Evolutionary conservation across 2,113 vertebrate genomes (phyloP).

Genomic region (Melanostigma gelatinosum): DNA sequence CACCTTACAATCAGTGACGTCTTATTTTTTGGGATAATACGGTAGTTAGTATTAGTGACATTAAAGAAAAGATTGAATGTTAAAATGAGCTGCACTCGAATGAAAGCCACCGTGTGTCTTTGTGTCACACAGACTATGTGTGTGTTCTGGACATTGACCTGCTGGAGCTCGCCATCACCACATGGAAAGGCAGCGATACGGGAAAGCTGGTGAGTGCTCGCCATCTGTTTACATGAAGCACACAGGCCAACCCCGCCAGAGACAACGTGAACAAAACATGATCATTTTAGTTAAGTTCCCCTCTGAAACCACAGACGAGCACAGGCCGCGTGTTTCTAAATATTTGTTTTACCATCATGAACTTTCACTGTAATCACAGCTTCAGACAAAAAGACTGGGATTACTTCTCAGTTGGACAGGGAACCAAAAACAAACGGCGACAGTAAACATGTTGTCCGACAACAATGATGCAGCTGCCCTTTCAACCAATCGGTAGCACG

Average conservation of each 20-base stretch:
- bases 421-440: constrained; percentile 24
- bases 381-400: background rate
- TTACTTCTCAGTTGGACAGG: constrained; percentile 19
- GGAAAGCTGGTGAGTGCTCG: constrained; percentile 85
- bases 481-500: constrained; percentile 15
- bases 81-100: background rate
- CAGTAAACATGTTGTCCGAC: background rate
- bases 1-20: background rate
- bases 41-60: background rate
- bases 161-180: constrained; percentile 91
- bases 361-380: constrained; percentile 30
- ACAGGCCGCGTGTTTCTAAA: constrained; percentile 32
- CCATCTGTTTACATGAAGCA: constrained; percentile 17
- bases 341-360: constrained; percentile 49
- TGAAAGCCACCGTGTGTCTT: background rate
- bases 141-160: constrained; percentile 93
- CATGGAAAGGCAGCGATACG: constrained; percentile 88
- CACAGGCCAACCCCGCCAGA: background rate
- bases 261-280: constrained; percentile 36
- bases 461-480: background rate
- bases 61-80: background rate
- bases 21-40: background rate
- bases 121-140: constrained; percentile 86
- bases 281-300: constrained; percentile 36
- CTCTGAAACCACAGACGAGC: constrained; percentile 43